Evolutionary conservation across 2,797 vertebrate species (phyloP).

Genomic region (Setipinna tenuifilis): DNA sequence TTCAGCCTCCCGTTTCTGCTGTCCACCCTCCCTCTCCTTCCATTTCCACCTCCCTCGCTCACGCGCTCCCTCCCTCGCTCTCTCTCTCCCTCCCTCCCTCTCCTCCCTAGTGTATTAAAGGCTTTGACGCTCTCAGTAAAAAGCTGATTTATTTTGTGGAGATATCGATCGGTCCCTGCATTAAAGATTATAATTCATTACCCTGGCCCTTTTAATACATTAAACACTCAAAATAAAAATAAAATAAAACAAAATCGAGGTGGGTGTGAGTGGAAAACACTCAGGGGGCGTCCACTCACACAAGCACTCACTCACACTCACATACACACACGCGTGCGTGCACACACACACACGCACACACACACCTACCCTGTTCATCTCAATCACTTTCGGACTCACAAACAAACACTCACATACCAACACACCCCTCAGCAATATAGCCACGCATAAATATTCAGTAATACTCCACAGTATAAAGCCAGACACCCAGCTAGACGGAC

Average conservation of each 20-base stretch:
- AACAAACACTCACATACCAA: constrained; percentile 24
- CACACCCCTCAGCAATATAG: constrained; percentile 35
- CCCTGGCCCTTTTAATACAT: constrained; percentile 83
- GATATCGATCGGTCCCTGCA: constrained; percentile 84
- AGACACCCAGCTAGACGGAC: neutral
- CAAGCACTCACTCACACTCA: constrained; percentile 26
- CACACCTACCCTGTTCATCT: neutral
- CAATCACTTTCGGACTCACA: constrained; percentile 14
- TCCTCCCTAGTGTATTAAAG: constrained; percentile 82
- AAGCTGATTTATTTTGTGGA: constrained; percentile 86
- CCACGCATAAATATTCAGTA: constrained; percentile 28
- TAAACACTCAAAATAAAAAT: constrained; percentile 87
- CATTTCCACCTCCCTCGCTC: no score
- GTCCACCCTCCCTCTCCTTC: no score
- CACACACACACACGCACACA: constrained; percentile 12
- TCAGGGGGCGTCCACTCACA: constrained; percentile 50
- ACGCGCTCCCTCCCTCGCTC: constrained; percentile 1
- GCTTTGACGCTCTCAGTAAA: constrained; percentile 83
- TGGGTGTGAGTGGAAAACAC: constrained; percentile 66
- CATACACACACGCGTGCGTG: constrained; percentile 32
- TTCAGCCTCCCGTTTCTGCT: no score
- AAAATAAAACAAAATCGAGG: constrained; percentile 69
- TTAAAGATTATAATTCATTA: constrained; percentile 90
- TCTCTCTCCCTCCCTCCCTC: constrained; percentile 52
- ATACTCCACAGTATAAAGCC: neutral